These are phyloP conservation scores for Pampusana beccarii DNA, from an alignment of 2,113 vertebrate genomes.

Conservation along the genomic window DNA sequence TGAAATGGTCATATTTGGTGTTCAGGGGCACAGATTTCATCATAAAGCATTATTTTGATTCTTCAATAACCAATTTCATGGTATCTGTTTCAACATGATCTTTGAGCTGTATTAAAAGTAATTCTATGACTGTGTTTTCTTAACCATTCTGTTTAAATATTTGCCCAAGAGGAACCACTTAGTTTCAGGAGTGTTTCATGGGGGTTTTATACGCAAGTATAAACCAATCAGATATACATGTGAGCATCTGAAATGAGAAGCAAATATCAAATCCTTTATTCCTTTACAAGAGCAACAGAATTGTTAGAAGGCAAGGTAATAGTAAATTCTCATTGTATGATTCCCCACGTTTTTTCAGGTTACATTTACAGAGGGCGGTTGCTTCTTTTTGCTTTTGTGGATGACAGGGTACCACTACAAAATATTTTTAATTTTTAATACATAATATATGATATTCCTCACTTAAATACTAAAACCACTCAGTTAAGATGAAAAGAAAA, in stretches of 20 bases:
- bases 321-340: not conserved
- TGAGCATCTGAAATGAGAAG: not conserved
- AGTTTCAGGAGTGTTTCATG: not conserved
- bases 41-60: not conserved
- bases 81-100: not conserved
- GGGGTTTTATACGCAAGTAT: accelerated
- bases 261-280: not conserved
- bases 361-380: not conserved
- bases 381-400: not conserved
- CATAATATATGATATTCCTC: not conserved
- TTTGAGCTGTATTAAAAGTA: not conserved
- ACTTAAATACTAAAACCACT: not conserved
- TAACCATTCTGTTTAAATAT: not conserved
- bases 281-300: not conserved
- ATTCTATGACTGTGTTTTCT: not conserved
- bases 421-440: not conserved
- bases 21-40: not conserved
- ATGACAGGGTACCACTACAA: not conserved
- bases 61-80: not conserved
- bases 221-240: not conserved
- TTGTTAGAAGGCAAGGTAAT: not conserved
- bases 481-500: not conserved
- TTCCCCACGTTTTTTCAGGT: not conserved
- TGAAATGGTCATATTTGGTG: slow-evolving; percentile 6
- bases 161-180: not conserved